Evolutionary conservation across 1,140 invertebrate genomes (phyloP), one percentile per base, ranked within the genome.

Genomic region (Chironomus striatipennis): DNA sequence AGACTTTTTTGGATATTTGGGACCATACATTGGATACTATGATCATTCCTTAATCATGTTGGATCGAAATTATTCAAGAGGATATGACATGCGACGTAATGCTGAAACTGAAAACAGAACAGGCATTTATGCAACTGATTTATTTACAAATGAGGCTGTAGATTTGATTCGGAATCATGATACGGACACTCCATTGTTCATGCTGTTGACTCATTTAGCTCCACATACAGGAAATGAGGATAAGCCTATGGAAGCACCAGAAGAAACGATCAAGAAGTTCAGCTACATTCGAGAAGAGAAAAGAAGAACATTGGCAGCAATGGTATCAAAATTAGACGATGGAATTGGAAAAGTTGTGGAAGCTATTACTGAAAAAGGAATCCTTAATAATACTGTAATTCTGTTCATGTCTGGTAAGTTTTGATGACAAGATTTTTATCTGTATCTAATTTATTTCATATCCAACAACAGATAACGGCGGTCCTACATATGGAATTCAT

Each of bases 301-400:
- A 73, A 84, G 94, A 75, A 85, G 91, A 79, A 87, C 88, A 70
- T 95, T 92, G 84, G 93, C 82, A 93, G 94, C 90, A 3, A 95
- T 96, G 91, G 86, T 96, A 0, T 90, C 92, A n/a, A 91, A 90
- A 79, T 80, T 97, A 43, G 95, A 97, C 81, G 87, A 94, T 75
- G 91, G 93, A 75, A 88, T 97, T 0, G 93, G 94, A 0, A 84
- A 88, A 43, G 88, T 97, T 5, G 85, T 90, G 15, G 79, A 85
- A 34, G 88, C 92, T 3, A 82, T 97, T n/a, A 80, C 87, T 42
- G 82, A 86, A 10, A 87, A 85, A 74, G 81, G 84, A 0, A 91
- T 94, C 85, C 79, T 95, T 8, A 82, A 90, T 7, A 89, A 93
- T 79, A 87, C 89, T 5, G 87, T 94, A 15, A 85, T 94, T 8